Evolutionary conservation across 35 echinoderm and acorn worm genomes (phyloP), one percentile per base, ranked within the genome.

Genomic region (Apostichopus californicus): DNA sequence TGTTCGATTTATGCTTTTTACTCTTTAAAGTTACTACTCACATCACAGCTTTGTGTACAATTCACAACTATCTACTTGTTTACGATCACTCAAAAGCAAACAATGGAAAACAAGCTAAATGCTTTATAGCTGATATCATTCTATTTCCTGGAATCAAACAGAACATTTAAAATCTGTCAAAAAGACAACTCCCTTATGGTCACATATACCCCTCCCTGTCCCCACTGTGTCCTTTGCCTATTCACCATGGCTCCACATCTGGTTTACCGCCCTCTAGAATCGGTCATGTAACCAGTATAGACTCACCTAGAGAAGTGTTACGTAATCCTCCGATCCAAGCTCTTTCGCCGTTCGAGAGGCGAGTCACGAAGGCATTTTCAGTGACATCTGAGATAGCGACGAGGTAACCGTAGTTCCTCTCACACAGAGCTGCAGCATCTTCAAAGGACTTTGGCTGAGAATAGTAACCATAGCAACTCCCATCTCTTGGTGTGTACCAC

Each of bases 341-440:
- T 12, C 72, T 14, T 77, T 77, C 61, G 8, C 75, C 75, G 10
- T 79, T 91, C 1, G 89, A 11, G 22, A 93, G 9, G 9, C 66
- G 81, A 22, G 63, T 87, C 1, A 93, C 83, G 59, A 93, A 93
- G 9, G 79, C 63, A 70, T 93, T 93, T 55, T 93, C 83, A 8
- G 8, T 73, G 5, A 71, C 66, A 78, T 93, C 83, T 54, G 25
- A 53, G 78, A 93, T 93, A 7, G 92, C 54, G 65, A 87, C 92
- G 10, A 93, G 92, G 56, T 87, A 3, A 1, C 92, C 92, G 13
- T 77, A 61, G 22, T 77, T 54, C 23, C 71, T 12, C 57, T 75
- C 8, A 59, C 92, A 93, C 2, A 86, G 9, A 13, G 28, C 81
- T 23, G 54, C 57, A 55, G 92, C 92, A 21, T 93, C 81, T 18